Evolutionary conservation across 2,888 invertebrate genomes (phyloP), one percentile per base, ranked within the genome.

Genomic region (Yponomeuta cagnagella): DNA sequence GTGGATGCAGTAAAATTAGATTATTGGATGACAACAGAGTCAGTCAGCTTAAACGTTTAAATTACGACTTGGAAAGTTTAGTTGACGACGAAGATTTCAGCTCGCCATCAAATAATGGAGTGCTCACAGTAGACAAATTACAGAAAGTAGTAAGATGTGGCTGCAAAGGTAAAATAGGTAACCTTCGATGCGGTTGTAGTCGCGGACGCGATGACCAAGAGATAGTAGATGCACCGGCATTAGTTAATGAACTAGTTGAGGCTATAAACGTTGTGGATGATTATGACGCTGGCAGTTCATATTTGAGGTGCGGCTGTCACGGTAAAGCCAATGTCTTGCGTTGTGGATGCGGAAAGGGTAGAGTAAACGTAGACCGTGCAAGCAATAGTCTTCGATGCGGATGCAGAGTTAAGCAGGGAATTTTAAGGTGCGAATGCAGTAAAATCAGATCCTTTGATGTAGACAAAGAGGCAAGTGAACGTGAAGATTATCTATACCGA

Each of bases 61-160:
- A 43, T 43, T 5, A 43, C 8, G 43, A 43, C 43, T 43, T 43
- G 43, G 43, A 43, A 43, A 5, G 43, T 43, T 43, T 43, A 43
- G 43, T 43, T 43, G 43, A 43, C 43, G 43, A 43, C 43, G 43
- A 43, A 43, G 43, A 43, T 8, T 43, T 43, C 1, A 43, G 43
- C 8, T 43, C 9, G 43, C 6, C 6, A 43, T 43, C 43, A 43
- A 43, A 58, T 15, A 12, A 52, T 52, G 52, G 10, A 52, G 10
- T 52, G 52, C 69, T 23, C 63, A 37, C 48, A 52, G 58, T 30
- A 52, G 65, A 2, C 58, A n/a, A 48, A 64, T 1, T 70, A 74
- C 15, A 73, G 76, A 9, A 58, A 75, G 15, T 71, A 74, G 33
- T 74, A 74, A 48, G 78, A 76, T 23, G 31, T 64, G 64, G 30